Evolutionary conservation across 2,797 vertebrate genomes (phyloP).

Genomic region (Adelosebastes latens): DNA sequence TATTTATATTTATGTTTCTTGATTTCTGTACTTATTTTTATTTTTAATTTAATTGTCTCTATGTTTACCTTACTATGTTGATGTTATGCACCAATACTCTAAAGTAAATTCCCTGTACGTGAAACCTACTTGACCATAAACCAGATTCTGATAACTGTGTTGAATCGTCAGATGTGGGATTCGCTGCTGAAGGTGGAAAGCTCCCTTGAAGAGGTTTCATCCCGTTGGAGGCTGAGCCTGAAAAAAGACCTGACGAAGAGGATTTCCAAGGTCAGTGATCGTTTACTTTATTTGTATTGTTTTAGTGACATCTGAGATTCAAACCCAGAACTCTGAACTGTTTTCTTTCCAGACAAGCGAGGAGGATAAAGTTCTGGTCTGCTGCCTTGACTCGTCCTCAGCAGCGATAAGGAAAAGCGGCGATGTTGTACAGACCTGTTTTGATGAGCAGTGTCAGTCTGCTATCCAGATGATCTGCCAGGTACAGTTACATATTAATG

Average conservation of each 20-base stretch:
- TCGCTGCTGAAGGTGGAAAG: slow-evolving; percentile 68
- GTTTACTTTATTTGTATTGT: fast-evolving
- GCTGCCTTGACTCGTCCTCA: slow-evolving; percentile 29
- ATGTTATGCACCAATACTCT: too few species aligned
- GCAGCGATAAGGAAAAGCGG: slow-evolving; percentile 34
- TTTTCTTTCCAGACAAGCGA: slow-evolving; percentile 54
- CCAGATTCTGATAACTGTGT: neutral
- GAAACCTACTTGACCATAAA: neutral
- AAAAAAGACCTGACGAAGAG: slow-evolving; percentile 71
- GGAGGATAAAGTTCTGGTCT: slow-evolving; percentile 55
- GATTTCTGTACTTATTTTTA: too few species aligned
- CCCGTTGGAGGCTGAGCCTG: slow-evolving; percentile 58
- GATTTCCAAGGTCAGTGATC: slow-evolving; percentile 61
- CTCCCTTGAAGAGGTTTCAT: slow-evolving; percentile 56
- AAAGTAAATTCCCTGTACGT: too few species aligned
- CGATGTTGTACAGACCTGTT: slow-evolving; percentile 54
- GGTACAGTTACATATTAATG: slow-evolving; percentile 40
- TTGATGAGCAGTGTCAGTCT: slow-evolving; percentile 60
- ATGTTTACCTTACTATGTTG: too few species aligned
- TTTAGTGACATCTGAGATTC: neutral
- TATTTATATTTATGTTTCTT: too few species aligned
- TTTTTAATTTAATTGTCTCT: too few species aligned
- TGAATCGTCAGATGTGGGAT: slow-evolving; percentile 77
- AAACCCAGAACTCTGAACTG: neutral
- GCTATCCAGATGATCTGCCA: slow-evolving; percentile 69